Conservation (phyloP, 1,140 invertebrate species). For the Kradibia gibbosae region DNA sequence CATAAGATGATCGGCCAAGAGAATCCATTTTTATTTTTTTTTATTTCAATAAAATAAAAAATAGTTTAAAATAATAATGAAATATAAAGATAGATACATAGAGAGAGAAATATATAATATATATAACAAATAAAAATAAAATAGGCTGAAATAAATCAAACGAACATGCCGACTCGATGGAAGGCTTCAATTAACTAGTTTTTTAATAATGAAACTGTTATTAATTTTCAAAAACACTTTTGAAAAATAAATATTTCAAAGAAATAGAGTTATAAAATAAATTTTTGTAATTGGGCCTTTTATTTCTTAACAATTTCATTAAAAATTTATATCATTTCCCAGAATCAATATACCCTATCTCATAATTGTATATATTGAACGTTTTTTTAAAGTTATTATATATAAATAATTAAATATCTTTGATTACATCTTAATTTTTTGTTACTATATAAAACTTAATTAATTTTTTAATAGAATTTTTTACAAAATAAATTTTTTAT, state of each 20-base stretch:
- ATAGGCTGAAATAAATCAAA: background rate
- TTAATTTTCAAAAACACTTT: too few species aligned
- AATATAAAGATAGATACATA: background rate
- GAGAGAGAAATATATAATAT: background rate
- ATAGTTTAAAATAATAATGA: background rate
- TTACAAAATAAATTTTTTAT: too few species aligned
- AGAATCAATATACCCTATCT: too few species aligned
- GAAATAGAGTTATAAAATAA: background rate
- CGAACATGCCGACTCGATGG: conserved; percentile 17
- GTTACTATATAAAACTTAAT: too few species aligned
- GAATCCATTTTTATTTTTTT: background rate
- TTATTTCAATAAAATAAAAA: background rate
- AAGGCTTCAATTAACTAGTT: background rate
- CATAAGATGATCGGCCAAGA: conserved; percentile 42
- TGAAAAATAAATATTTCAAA: background rate
- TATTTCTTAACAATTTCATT: too few species aligned
- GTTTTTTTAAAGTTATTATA: too few species aligned
- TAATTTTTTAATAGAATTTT: too few species aligned
- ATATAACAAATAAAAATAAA: background rate
- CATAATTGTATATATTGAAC: too few species aligned
- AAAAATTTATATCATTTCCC: too few species aligned
- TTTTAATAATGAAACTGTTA: conserved; percentile 1
- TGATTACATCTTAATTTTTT: too few species aligned
- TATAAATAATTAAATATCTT: too few species aligned
- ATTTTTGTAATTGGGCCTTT: background rate